phyloP scores from a whole-genome alignment of 1,140 invertebrate genomes.

The Solen grandis region DNA sequence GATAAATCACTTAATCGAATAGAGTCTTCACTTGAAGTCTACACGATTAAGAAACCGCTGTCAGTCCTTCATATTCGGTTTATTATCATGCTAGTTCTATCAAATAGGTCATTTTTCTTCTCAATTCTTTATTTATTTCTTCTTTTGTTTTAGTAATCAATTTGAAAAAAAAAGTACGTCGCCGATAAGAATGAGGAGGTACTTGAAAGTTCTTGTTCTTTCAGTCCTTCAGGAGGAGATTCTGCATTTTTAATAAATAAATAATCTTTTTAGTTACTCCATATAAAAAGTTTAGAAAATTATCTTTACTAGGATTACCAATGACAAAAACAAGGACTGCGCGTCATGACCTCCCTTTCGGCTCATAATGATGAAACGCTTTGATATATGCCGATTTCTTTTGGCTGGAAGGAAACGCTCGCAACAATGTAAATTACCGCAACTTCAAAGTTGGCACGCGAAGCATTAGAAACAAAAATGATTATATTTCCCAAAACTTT shows the following conservation, averaged over 20 bases:
- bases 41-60: too few species aligned
- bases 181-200: too few species aligned
- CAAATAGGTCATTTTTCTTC: conserved; percentile 21
- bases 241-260: conserved; percentile 16
- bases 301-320: too few species aligned
- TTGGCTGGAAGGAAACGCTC: conserved; percentile 18
- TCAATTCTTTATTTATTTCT: conserved; percentile 24
- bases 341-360: conserved; percentile 13
- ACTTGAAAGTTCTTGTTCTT: conserved; percentile 28
- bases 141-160: conserved; percentile 24
- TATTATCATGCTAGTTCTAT: too few species aligned
- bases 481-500: too few species aligned
- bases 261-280: conserved; percentile 19
- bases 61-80: too few species aligned
- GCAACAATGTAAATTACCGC: conserved; percentile 10
- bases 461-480: too few species aligned
- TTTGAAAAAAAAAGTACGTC: conserved; percentile 30
- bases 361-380: conserved; percentile 15
- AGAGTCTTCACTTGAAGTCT: too few species aligned
- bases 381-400: conserved; percentile 19
- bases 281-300: conserved; percentile 12
- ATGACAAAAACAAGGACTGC: conserved; percentile 16
- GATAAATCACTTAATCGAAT: too few species aligned
- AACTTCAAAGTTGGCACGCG: conserved; percentile 27
- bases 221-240: conserved; percentile 10